Percentiles rank a stretch among this genome's conserved stretches.
Evolutionary conservation across 2,113 vertebrate genomes (phyloP).

Genomic region (Conger conger): DNA sequence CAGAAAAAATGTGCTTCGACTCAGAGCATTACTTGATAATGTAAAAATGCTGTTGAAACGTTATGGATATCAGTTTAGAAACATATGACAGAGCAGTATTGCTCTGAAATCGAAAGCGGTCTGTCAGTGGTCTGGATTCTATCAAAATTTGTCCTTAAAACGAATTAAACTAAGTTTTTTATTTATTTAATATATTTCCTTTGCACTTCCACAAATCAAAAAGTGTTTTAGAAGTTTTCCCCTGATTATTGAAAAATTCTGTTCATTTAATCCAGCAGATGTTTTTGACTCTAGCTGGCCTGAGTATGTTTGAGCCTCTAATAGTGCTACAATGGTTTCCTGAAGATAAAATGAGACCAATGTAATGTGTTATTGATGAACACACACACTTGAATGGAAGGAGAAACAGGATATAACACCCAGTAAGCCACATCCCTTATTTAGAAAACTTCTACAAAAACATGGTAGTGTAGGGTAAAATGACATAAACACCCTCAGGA

Average conservation of each 20-base stretch:
- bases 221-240: too few relatives aligned
- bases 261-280: not conserved
- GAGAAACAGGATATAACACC: conserved; percentile 74
- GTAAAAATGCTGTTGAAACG: not conserved
- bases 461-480: not conserved
- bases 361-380: conserved; percentile 49
- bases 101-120: too few relatives aligned
- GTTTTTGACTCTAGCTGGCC: not conserved
- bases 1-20: not conserved
- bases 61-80: not conserved
- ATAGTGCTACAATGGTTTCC: not conserved
- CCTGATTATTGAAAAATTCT: too few relatives aligned
- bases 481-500: too few relatives aligned
- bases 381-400: conserved; percentile 67
- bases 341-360: too few relatives aligned
- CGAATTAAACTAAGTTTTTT: too few relatives aligned
- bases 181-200: not conserved
- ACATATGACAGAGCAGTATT: not conserved
- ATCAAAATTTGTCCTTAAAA: not conserved
- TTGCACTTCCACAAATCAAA: not conserved
- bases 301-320: not conserved
- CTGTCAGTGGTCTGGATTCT: not conserved
- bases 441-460: conserved; percentile 40
- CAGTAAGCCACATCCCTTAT: conserved; percentile 75
- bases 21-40: not conserved